phyloP scores from a whole-genome alignment of 1,140 invertebrate genomes.

The Nebria ingens region DNA sequence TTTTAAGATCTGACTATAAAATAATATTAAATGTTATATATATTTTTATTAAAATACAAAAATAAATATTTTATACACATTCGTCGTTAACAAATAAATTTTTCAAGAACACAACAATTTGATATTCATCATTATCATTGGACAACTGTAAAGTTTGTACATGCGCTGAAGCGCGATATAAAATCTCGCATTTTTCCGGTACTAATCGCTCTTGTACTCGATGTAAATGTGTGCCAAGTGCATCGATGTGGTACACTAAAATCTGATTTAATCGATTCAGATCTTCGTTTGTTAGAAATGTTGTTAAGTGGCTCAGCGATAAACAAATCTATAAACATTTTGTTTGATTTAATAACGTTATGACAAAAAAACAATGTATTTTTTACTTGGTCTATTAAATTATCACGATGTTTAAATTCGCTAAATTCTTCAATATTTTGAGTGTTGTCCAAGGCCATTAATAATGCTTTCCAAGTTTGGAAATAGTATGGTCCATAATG shows the following conservation, averaged over 20 bases:
- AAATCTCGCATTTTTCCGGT: conserved; percentile 26
- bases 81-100: neutral
- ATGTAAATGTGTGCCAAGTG: conserved; percentile 22
- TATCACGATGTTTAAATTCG: conserved; percentile 72
- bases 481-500: conserved; percentile 51
- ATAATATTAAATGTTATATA: no score
- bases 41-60: no score
- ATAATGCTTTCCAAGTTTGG: conserved; percentile 54
- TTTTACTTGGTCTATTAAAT: conserved; percentile 53
- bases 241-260: conserved; percentile 20
- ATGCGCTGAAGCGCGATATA: conserved; percentile 18
- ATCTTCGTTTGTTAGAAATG: conserved; percentile 23
- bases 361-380: neutral
- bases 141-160: neutral
- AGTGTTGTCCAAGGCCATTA: conserved; percentile 59
- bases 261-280: conserved; percentile 17
- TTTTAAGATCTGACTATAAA: no score
- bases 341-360: conserved; percentile 6
- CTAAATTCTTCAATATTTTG: conserved; percentile 64
- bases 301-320: conserved; percentile 24
- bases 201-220: conserved; percentile 24
- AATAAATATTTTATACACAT: no score
- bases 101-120: neutral
- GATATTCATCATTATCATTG: neutral
- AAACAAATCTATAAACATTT: conserved; percentile 26